These are phyloP conservation scores for Leucophenga maculata DNA, from an alignment of 2,888 invertebrate genomes.

Conservation along the genomic window DNA sequence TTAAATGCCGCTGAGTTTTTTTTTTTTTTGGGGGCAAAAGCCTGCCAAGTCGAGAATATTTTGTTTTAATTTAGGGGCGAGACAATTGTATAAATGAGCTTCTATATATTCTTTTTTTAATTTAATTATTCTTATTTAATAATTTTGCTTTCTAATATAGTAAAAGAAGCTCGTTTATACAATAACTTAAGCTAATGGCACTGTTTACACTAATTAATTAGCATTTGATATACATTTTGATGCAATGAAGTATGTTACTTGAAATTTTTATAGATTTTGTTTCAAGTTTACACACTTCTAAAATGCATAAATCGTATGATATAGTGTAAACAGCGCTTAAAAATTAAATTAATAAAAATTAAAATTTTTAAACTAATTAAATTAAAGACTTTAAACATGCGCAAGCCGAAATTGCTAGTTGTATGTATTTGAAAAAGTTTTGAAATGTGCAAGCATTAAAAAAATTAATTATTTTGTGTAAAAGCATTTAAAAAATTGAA, in stretches of 20 bases:
- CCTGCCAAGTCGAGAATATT: conserved; percentile 74
- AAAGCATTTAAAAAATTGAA: background rate
- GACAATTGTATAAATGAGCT: conserved; percentile 68
- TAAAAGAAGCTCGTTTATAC: conserved; percentile 61
- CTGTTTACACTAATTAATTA: too few species aligned
- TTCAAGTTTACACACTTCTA: conserved; percentile 16
- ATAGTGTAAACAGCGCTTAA: conserved; percentile 30
- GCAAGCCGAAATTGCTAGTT: conserved; percentile 25
- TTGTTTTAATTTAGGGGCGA: conserved; percentile 61
- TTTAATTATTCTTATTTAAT: background rate
- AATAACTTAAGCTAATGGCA: conserved; percentile 64
- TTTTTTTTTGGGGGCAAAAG: conserved; percentile 66
- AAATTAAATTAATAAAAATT: conserved; percentile 37
- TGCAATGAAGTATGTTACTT: conserved; percentile 21
- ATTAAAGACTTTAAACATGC: conserved; percentile 15
- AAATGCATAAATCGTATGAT: conserved; percentile 25
- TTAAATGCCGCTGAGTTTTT: conserved; percentile 42
- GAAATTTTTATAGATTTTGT: conserved; percentile 22
- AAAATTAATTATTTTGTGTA: background rate
- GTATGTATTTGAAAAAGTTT: background rate
- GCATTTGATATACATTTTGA: too few species aligned
- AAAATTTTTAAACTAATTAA: conserved; percentile 41
- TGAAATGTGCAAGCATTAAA: background rate
- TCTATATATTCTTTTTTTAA: conserved; percentile 12
- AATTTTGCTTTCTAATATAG: conserved; percentile 29